Evolutionary conservation across 1,140 invertebrate genomes (phyloP).

Genomic region (Nylanderia fulva): DNA sequence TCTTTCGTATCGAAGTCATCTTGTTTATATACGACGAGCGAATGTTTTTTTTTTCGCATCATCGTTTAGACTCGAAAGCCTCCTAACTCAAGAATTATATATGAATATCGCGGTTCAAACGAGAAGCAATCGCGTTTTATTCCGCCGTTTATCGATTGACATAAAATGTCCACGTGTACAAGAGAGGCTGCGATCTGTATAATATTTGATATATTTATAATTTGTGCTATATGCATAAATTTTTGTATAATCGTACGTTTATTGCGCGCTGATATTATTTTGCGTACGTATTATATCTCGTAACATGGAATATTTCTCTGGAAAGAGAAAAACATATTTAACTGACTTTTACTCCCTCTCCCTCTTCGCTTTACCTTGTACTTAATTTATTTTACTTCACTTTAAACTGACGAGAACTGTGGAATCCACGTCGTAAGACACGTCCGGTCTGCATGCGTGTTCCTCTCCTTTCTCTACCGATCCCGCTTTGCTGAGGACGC

Average conservation of each 20-base stretch:
- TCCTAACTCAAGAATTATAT: constrained; percentile 1
- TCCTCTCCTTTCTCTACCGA: background rate
- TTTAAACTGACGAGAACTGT: constrained; percentile 32
- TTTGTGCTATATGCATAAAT: background rate
- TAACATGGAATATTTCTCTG: background rate
- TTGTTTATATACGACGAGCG: constrained; percentile 19
- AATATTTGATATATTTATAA: constrained; percentile 9
- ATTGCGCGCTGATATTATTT: constrained; percentile 10
- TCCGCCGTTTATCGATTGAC: constrained; percentile 7
- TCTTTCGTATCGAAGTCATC: background rate
- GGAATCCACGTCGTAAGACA: constrained; percentile 43
- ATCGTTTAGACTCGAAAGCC: constrained; percentile 20
- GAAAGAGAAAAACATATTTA: background rate
- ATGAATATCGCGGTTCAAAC: constrained; percentile 3
- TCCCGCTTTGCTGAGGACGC: constrained; percentile 6
- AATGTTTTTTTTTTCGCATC: constrained; percentile 6
- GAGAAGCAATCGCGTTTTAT: constrained; percentile 3
- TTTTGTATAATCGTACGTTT: background rate
- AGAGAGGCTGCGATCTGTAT: background rate
- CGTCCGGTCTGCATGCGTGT: constrained; percentile 39
- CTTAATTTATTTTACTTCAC: constrained; percentile 29
- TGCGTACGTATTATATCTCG: background rate
- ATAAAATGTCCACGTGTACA: background rate
- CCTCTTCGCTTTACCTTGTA: constrained; percentile 6
- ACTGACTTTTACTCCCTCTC: background rate